Conservation (phyloP, 2,797 vertebrate genomes). For the Siniperca scherzeri region DNA sequence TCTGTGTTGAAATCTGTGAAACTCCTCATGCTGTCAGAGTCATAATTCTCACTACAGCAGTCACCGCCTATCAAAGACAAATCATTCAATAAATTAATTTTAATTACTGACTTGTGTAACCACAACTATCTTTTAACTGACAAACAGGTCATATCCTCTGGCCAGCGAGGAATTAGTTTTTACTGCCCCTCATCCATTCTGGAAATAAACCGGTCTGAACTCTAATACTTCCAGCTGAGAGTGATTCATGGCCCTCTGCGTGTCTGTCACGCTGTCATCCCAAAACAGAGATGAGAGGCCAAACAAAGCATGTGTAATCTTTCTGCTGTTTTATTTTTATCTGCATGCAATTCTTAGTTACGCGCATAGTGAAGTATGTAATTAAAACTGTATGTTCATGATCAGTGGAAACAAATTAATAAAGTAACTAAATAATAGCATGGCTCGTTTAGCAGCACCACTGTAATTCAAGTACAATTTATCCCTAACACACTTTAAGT, state of each 20-base stretch:
- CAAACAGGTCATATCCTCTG: conserved; percentile 10
- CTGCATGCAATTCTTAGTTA: conserved; percentile 14
- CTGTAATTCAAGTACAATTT: conserved; percentile 18
- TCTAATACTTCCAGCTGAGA: conserved; percentile 39
- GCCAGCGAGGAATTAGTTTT: conserved; percentile 15
- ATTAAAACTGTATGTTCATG: conserved; percentile 34
- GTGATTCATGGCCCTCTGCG: conserved; percentile 53
- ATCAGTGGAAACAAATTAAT: conserved; percentile 44
- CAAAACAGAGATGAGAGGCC: conserved; percentile 43
- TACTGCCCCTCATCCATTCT: conserved; percentile 11
- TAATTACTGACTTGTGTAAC: conserved; percentile 28
- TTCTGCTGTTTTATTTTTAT: conserved; percentile 33
- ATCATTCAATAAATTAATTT: conserved; percentile 19
- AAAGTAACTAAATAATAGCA: conserved; percentile 31
- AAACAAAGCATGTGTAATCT: conserved; percentile 50
- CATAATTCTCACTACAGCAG: conserved; percentile 6
- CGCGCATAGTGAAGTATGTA: conserved; percentile 24
- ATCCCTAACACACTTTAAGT: neutral
- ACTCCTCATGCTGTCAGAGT: conserved; percentile 30
- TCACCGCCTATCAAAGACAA: conserved; percentile 1
- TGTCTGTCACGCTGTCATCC: conserved; percentile 49
- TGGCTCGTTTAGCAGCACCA: conserved; percentile 22
- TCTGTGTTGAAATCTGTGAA: conserved; percentile 33
- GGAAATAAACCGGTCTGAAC: conserved; percentile 33
- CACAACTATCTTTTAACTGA: conserved; percentile 10